Conservation (phyloP, 1,140 invertebrate genomes). For the Musca domestica region DNA sequence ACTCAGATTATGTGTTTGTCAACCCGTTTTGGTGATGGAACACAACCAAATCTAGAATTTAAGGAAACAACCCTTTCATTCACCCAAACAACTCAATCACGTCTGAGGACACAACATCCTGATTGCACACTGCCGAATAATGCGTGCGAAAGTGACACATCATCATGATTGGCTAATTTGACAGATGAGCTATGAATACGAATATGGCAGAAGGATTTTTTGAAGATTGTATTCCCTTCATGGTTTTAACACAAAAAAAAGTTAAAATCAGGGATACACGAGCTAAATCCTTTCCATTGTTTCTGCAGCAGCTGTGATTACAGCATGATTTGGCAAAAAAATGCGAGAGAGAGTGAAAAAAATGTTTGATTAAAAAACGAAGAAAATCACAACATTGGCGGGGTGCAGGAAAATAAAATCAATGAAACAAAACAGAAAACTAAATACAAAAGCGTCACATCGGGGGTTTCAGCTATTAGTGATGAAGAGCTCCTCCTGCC, state of each 20-base stretch:
- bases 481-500: too few relatives aligned
- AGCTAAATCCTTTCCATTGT: slow-evolving; percentile 17
- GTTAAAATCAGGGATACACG: background rate
- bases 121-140: background rate
- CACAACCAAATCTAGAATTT: too few relatives aligned
- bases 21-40: too few relatives aligned
- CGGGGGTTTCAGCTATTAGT: too few relatives aligned
- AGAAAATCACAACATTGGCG: background rate
- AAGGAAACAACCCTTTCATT: too few relatives aligned
- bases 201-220: background rate
- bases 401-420: too few relatives aligned
- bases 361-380: background rate
- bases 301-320: slow-evolving; percentile 9
- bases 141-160: slow-evolving; percentile 18
- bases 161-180: slow-evolving; percentile 21
- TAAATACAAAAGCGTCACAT: too few relatives aligned
- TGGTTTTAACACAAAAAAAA: slow-evolving; percentile 1
- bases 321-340: slow-evolving; percentile 7
- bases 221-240: background rate
- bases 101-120: too few relatives aligned
- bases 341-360: background rate
- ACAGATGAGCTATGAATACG: slow-evolving; percentile 13
- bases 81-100: too few relatives aligned
- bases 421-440: too few relatives aligned
- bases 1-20: too few relatives aligned